Conservation (phyloP, 2,888 invertebrate species). For the Malthinus flaveolus region DNA sequence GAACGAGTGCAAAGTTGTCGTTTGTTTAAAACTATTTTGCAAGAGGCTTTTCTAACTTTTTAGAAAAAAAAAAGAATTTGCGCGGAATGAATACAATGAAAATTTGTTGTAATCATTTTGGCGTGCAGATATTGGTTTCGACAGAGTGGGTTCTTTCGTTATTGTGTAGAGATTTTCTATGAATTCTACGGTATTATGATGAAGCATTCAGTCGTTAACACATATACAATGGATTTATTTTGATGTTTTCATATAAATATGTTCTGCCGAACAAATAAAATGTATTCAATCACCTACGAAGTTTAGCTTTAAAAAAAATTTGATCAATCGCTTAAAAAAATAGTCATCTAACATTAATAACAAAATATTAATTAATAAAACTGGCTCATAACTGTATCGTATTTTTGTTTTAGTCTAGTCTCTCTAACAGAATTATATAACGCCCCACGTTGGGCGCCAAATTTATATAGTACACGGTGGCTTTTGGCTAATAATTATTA, state of each 20-base stretch:
- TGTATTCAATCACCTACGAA: slow-evolving; percentile 15
- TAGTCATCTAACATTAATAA: no score
- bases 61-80: no score
- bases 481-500: no score
- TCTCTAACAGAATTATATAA: no score
- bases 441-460: no score
- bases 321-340: no score
- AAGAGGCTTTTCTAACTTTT: no score
- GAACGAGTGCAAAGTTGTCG: neutral
- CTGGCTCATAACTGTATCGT: no score
- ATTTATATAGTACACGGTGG: no score
- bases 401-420: no score
- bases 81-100: slow-evolving; percentile 9
- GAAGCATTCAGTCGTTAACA: slow-evolving; percentile 47
- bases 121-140: slow-evolving; percentile 24
- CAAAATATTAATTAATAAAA: no score
- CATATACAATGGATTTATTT: slow-evolving; percentile 51
- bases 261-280: slow-evolving; percentile 23
- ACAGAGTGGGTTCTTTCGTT: slow-evolving; percentile 16
- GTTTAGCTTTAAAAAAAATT: neutral
- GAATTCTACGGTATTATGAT: slow-evolving; percentile 41
- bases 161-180: slow-evolving; percentile 26
- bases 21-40: neutral
- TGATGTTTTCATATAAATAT: slow-evolving; percentile 42
- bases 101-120: slow-evolving; percentile 12